Base-by-base conservation (phyloP, 2,113 vertebrate genomes). In the Ptilonorhynchus violaceus region DNA sequence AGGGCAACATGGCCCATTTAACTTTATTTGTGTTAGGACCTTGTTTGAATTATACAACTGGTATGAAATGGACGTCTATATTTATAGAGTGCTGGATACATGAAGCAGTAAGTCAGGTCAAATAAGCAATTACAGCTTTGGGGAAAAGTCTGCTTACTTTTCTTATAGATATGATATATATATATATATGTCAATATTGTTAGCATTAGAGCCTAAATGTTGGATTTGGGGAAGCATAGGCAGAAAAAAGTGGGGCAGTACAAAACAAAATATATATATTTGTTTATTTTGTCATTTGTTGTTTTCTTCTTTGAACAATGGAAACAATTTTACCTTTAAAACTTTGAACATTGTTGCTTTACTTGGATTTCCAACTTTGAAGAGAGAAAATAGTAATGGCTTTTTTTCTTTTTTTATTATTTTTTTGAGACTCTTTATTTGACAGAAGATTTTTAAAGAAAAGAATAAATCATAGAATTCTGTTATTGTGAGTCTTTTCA, bases 1-100 rank as follows among this genome's bases (percentile, higher is more conserved):
- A 94, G 74, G 37, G 72, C 80, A 88, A 18, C 96, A 30, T 93
- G 95, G 96, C 88, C 94, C 60, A 89, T 69, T 70, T 93, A 96
- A 66, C 52, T 94, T 79, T 74, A 63, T 91, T 85, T 94, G 79
- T 85, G 28, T 90, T 96, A 79, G 37, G 33, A 60, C 44, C 42
- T 82, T 88, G 62, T 64, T 68, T 91, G 64, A 74, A n/a, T 93
- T 92, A 39, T 11, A 31, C n/a, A 83, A 9, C 64, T 80, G 39
- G 23, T 85, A 10, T 63, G 50, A 81, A 89, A 37, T 77, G 11
- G 24, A 18, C 28, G 30, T 63, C 39, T 86, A 0, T 69, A 8
- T 91, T 86, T 7, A 5, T 64, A n/a, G 44, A 59, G 50, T 76
- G 52, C 39, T 77, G 41, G 13, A 15, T 42, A 44, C 31, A 9